A percentile compares a stretch with the other conserved stretches of the same genome.
These are phyloP conservation scores for Augiades crinisus DNA, from an alignment of 2,888 invertebrate species.

Conservation along the genomic window DNA sequence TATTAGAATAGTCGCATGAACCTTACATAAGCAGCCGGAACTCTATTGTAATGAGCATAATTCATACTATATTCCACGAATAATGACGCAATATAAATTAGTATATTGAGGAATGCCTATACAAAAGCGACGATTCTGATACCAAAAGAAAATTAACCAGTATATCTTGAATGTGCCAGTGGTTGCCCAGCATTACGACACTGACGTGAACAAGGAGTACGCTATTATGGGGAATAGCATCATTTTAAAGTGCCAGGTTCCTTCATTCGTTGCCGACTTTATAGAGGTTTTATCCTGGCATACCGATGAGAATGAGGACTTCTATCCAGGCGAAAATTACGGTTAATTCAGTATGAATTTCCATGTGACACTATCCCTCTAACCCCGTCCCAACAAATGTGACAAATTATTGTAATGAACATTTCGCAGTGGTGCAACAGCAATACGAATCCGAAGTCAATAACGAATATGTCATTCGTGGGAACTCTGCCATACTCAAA, in stretches of 20 bases:
- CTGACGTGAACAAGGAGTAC: slow-evolving; percentile 92
- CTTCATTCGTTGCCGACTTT: slow-evolving; percentile 93
- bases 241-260: slow-evolving; percentile 90
- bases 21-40: too few species aligned
- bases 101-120: too few species aligned
- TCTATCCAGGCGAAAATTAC: slow-evolving; percentile 83
- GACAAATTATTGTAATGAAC: background rate
- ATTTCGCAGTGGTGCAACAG: slow-evolving; percentile 90
- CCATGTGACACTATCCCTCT: slow-evolving; percentile 19
- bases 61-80: too few species aligned
- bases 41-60: too few species aligned
- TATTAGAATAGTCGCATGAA: too few species aligned
- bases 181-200: slow-evolving; percentile 90
- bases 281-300: slow-evolving; percentile 91
- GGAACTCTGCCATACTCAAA: slow-evolving; percentile 93
- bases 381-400: slow-evolving; percentile 18
- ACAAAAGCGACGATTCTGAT: too few species aligned
- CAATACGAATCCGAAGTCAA: slow-evolving; percentile 95
- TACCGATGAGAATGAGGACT: slow-evolving; percentile 87
- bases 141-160: background rate
- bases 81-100: too few species aligned
- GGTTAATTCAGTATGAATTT: slow-evolving; percentile 61
- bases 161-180: slow-evolving; percentile 67
- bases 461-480: slow-evolving; percentile 94
- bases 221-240: slow-evolving; percentile 91